Evolutionary conservation across 2,797 vertebrate genomes (phyloP).

Genomic region (Echeneis naucrates): DNA sequence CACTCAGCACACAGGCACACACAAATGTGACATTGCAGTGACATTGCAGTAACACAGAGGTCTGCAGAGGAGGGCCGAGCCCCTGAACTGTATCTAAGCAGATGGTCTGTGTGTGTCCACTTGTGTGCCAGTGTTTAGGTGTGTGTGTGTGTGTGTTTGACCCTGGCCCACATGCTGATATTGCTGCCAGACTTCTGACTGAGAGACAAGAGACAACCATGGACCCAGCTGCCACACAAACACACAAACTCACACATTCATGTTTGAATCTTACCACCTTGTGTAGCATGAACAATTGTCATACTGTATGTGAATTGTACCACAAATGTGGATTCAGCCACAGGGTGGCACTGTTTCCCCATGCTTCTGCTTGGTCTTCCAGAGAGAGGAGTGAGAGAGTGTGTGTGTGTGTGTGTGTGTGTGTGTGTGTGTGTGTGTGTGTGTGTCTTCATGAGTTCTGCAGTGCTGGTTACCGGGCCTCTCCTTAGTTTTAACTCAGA

Average conservation of each 20-base stretch:
- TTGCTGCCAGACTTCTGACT: conserved; percentile 64
- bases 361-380: conserved; percentile 28
- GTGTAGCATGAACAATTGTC: conserved; percentile 22
- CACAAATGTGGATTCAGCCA: conserved; percentile 45
- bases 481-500: conserved; percentile 79
- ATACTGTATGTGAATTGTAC: background rate
- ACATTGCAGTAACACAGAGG: conserved; percentile 57
- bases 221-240: conserved; percentile 37
- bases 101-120: conserved; percentile 71
- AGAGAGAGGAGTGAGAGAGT: conserved; percentile 7
- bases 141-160: conserved; percentile 56
- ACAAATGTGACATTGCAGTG: conserved; percentile 55
- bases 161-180: conserved; percentile 60
- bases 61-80: conserved; percentile 48
- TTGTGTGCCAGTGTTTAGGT: conserved; percentile 34
- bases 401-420: conserved; percentile 2
- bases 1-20: conserved; percentile 30
- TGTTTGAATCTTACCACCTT: conserved; percentile 17
- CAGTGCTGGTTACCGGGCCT: conserved; percentile 70
- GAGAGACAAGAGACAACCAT: conserved; percentile 54
- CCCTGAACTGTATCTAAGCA: conserved; percentile 65
- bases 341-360: conserved; percentile 74
- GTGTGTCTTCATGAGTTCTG: conserved; percentile 48
- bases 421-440: conserved; percentile 14
- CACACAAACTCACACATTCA: conserved; percentile 24